Evolutionary conservation across 2,113 vertebrate genomes (phyloP).

Genomic region (Labeo rohita): DNA sequence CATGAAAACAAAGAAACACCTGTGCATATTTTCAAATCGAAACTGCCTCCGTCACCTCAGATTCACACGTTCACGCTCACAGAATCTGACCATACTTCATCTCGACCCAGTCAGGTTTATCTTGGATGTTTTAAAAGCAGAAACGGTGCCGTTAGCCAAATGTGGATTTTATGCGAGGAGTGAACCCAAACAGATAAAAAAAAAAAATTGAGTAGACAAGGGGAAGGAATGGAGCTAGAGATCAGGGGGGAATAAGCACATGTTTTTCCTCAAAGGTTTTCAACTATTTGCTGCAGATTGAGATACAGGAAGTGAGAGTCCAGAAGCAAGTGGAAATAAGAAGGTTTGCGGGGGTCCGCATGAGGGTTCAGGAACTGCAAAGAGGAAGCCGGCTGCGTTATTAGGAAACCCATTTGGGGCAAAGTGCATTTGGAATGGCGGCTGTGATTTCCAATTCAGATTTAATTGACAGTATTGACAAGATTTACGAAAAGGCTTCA

Average conservation of each 20-base stretch:
- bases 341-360: slow-evolving; percentile 20
- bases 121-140: slow-evolving; percentile 53
- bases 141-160: slow-evolving; percentile 48
- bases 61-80: slow-evolving; percentile 22
- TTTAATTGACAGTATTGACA: slow-evolving; percentile 51
- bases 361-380: slow-evolving; percentile 51
- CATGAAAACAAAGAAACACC: not conserved
- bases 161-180: slow-evolving; percentile 51
- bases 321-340: slow-evolving; percentile 36
- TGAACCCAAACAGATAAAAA: slow-evolving; percentile 26
- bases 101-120: slow-evolving; percentile 48
- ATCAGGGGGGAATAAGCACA: slow-evolving; percentile 46
- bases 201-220: slow-evolving; percentile 56
- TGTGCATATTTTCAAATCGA: slow-evolving; percentile 23
- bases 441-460: slow-evolving; percentile 35
- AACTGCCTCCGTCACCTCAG: slow-evolving; percentile 15
- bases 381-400: slow-evolving; percentile 64
- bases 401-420: slow-evolving; percentile 70
- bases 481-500: slow-evolving; percentile 30
- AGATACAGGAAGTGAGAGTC: slow-evolving; percentile 75
- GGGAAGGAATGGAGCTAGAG: slow-evolving; percentile 59
- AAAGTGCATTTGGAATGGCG: slow-evolving; percentile 45
- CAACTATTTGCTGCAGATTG: slow-evolving; percentile 68
- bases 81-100: slow-evolving; percentile 36
- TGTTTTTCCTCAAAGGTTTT: slow-evolving; percentile 70